Evolutionary conservation across 1,140 invertebrate species (phyloP).

Genomic region (Penaeus indicus): DNA sequence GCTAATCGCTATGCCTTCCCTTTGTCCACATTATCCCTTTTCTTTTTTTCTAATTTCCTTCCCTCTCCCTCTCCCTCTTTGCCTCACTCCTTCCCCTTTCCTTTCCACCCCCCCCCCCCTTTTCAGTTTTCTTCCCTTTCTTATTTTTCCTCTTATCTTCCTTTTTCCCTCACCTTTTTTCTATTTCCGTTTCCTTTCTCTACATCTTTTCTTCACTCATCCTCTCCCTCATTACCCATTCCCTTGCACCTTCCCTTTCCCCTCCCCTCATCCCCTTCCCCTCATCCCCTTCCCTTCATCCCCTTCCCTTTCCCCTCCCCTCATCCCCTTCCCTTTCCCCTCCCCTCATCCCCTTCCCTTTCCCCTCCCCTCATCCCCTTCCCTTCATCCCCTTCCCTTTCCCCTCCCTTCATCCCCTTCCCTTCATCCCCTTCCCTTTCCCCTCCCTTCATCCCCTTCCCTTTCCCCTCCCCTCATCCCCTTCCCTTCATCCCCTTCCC

Average conservation of each 20-base stretch:
- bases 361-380: not conserved
- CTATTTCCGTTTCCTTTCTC: not conserved
- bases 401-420: not conserved
- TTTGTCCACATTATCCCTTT: not conserved
- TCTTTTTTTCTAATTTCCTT: not conserved
- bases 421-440: not conserved
- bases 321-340: conserved; percentile 4
- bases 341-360: not conserved
- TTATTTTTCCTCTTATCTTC: not conserved
- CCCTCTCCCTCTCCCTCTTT: not conserved
- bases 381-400: too few species aligned
- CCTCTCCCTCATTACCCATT: not conserved
- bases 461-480: not conserved
- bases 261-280: not conserved
- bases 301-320: not conserved
- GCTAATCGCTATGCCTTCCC: not conserved
- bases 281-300: not conserved
- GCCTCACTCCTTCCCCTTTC: conserved; percentile 7
- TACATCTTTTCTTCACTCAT: not conserved
- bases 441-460: not conserved
- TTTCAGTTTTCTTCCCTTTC: not conserved
- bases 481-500: conserved; percentile 9
- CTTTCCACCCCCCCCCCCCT: not conserved
- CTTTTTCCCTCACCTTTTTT: not conserved
- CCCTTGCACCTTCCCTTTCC: not conserved